phyloP scores from a whole-genome alignment of 2,888 invertebrate species.

The Zaprionus lineosus region DNA sequence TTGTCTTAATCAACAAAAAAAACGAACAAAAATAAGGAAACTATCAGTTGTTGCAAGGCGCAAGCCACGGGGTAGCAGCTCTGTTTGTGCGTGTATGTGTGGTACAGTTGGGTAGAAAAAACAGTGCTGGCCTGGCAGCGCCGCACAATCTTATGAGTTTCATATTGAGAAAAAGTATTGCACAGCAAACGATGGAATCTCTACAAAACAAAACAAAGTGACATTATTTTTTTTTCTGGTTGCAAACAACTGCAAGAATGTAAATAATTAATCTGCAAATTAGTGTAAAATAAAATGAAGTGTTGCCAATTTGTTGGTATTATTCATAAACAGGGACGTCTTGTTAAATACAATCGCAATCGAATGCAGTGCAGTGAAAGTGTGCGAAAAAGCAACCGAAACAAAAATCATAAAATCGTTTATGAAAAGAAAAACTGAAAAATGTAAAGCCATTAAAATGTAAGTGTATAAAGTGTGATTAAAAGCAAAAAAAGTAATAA shows the following conservation, averaged over 20 bases:
- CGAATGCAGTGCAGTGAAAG: slow-evolving; percentile 65
- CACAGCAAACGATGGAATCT: slow-evolving; percentile 5
- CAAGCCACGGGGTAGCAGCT: slow-evolving; percentile 60
- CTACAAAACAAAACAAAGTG: slow-evolving; percentile 26
- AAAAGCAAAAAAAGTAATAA: slow-evolving; percentile 2
- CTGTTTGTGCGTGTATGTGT: slow-evolving; percentile 61
- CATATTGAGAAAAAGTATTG: slow-evolving; percentile 21
- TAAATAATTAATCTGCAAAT: slow-evolving; percentile 16
- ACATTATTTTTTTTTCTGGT: slow-evolving; percentile 14
- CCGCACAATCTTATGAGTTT: slow-evolving; percentile 42
- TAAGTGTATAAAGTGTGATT: slow-evolving; percentile 32
- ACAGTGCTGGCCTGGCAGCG: slow-evolving; percentile 57
- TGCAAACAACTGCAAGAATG: background rate
- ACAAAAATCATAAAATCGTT: slow-evolving; percentile 37
- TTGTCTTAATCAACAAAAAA: slow-evolving; percentile 7
- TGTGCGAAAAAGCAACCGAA: slow-evolving; percentile 39
- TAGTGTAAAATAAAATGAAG: slow-evolving; percentile 36
- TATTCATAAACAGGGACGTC: slow-evolving; percentile 49
- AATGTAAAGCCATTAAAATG: slow-evolving; percentile 41
- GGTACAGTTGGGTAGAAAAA: slow-evolving; percentile 76
- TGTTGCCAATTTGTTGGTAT: slow-evolving; percentile 54
- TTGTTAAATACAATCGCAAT: slow-evolving; percentile 52
- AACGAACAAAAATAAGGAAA: slow-evolving; percentile 19
- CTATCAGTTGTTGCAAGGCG: slow-evolving; percentile 35
- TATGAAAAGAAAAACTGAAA: slow-evolving; percentile 35